phyloP scores from a whole-genome alignment of 2,888 invertebrate species.

The Tetropium fuscum region DNA sequence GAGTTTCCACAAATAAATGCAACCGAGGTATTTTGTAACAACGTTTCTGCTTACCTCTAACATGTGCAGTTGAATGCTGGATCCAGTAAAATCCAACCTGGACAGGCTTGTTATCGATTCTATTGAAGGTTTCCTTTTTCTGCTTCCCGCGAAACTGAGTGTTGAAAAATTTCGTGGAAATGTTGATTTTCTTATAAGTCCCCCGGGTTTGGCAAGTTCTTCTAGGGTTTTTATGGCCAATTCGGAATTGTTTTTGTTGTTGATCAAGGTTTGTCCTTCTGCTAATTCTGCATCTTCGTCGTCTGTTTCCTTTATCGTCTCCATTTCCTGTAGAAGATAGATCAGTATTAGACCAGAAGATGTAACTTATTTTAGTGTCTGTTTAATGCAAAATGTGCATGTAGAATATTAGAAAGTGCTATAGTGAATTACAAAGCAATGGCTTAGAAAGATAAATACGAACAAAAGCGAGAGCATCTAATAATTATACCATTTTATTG shows the following conservation, averaged over 20 bases:
- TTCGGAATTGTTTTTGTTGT: constrained; percentile 50
- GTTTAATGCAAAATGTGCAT: too few species aligned
- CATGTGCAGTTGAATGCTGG: constrained; percentile 77
- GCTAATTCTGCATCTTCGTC: constrained; percentile 71
- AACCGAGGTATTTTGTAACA: neutral
- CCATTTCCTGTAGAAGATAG: constrained; percentile 71
- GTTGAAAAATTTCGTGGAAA: constrained; percentile 64
- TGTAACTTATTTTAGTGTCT: too few species aligned
- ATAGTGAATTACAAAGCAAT: too few species aligned
- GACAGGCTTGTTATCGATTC: constrained; percentile 80
- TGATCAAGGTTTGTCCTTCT: constrained; percentile 60
- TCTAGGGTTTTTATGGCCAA: constrained; percentile 57
- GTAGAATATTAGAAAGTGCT: too few species aligned
- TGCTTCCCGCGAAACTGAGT: constrained; percentile 58
- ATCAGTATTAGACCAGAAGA: neutral
- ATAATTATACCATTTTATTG: too few species aligned
- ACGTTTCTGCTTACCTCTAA: constrained; percentile 67
- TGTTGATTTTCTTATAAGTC: constrained; percentile 59
- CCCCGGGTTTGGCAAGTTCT: constrained; percentile 57
- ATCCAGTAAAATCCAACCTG: constrained; percentile 81
- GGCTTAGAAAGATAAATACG: too few species aligned
- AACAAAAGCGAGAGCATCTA: too few species aligned
- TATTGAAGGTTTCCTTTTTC: constrained; percentile 55
- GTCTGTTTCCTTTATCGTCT: constrained; percentile 76
- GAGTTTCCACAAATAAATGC: neutral